Conservation (phyloP, 2,113 vertebrate genomes). For the Megaceryle torquata region DNA sequence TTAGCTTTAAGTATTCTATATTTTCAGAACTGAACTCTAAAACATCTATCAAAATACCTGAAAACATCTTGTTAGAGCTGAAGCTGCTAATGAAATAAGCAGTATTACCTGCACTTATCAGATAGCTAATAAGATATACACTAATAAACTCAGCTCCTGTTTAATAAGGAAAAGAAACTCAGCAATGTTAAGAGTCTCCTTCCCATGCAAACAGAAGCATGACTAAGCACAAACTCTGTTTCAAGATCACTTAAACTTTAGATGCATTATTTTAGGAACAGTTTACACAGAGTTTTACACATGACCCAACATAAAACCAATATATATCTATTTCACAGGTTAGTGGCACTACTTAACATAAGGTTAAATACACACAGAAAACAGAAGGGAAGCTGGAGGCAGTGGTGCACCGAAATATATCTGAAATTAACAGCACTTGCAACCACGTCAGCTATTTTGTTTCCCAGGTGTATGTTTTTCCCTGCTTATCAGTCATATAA, state of each 20-base stretch:
- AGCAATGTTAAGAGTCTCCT: neutral
- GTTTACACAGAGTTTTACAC: neutral
- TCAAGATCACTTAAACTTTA: neutral
- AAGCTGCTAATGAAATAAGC: constrained; percentile 3
- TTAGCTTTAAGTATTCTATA: neutral
- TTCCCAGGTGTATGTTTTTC: neutral
- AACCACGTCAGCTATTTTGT: neutral
- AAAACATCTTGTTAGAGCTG: neutral
- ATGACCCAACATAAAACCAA: neutral
- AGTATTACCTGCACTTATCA: neutral
- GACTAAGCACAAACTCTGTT: neutral
- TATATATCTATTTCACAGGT: neutral
- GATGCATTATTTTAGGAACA: neutral
- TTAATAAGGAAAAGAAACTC: neutral
- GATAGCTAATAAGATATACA: neutral
- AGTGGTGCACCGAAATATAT: neutral
- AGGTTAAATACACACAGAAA: neutral
- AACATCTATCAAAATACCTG: neutral
- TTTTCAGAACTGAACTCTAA: neutral
- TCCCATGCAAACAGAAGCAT: neutral
- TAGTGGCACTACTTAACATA: neutral
- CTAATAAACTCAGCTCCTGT: neutral
- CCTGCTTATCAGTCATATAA: neutral
- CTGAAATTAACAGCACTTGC: neutral
- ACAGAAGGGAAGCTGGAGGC: neutral